Base-by-base conservation (phyloP, 37 sponge, comb jelly and placozoan species). In the Haliclona indistincta region DNA sequence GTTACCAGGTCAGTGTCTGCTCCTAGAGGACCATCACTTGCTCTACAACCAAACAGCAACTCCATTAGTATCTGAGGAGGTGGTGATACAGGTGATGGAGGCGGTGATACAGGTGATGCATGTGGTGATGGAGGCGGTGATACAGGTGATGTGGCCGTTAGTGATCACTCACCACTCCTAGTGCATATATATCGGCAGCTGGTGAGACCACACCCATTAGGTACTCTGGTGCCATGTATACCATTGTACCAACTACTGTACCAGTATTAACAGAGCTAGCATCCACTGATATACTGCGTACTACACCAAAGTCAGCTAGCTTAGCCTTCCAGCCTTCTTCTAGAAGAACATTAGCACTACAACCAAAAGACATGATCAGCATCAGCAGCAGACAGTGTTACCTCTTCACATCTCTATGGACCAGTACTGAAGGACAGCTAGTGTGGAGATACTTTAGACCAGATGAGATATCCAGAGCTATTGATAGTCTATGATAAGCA, bases 331-430 rank as follows among this genome's bases (percentile, higher is more conserved):
- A 86, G n/a, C 73, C 56, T 44, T 56, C 55, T 11, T 52, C 61
- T 40, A 86, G 75, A 39, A 86, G 63, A 11, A 79, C 54, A 56
- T 86, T 86, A 23, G 86, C 86, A 86, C 86, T 86, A 61, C 4
- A 54, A 4, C 25, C 17, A 61, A 17, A 74, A 39, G 6, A 15
- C 53, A 34, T 15, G 30, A 33, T 33, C 17, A 66, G 51, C 51
- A 47, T 10, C 15, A 15, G 15, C 15, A 17, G 51, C 51, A 47
- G 51, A 47, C 51, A 47, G 15, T 10, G 15, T 43, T 36, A 79
- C 86, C 86, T 86, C 37, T 86, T 86, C 23, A 86, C 80, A 54
- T 86, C 86, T 74, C 86, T 79, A 68, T 86, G 86, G 1, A 79
- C 43, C 10, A 79, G 25, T 13, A 86, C 63, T 28, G 65, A 40